Evolutionary conservation across 1,140 invertebrate species (phyloP).

Genomic region (Drosophila obscura): DNA sequence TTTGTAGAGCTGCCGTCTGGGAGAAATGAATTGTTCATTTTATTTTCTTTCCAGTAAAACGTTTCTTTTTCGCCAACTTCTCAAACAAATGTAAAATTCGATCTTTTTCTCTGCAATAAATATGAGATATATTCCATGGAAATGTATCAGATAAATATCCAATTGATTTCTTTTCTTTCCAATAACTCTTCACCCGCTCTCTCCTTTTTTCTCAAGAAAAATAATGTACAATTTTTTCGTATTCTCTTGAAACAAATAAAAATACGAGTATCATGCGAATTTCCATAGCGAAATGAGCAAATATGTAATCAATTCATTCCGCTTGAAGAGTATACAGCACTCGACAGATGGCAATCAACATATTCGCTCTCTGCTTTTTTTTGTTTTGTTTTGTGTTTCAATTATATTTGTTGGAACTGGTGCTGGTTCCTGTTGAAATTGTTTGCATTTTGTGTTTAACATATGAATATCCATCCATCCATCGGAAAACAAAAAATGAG

Average conservation of each 20-base stretch:
- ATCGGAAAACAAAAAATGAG: background rate
- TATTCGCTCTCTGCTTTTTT: background rate
- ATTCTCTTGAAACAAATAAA: no score
- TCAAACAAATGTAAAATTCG: no score
- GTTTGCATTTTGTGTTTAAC: slow-evolving; percentile 33
- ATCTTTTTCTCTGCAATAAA: no score
- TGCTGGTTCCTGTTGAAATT: slow-evolving; percentile 20
- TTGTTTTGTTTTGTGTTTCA: slow-evolving; percentile 3
- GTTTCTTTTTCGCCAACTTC: no score
- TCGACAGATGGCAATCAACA: slow-evolving; percentile 3
- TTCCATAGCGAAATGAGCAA: slow-evolving; percentile 4
- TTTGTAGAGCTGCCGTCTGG: background rate
- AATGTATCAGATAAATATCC: no score
- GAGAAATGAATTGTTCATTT: background rate
- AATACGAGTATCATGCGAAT: background rate
- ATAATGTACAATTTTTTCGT: no score
- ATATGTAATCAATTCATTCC: slow-evolving; percentile 9
- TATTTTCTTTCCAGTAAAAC: background rate
- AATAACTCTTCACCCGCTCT: background rate
- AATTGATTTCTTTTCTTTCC: background rate
- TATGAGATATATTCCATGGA: background rate
- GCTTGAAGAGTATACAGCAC: slow-evolving; percentile 11
- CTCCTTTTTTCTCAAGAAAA: no score
- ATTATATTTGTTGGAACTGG: slow-evolving; percentile 31
- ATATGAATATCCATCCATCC: background rate